Evolutionary conservation across 2,888 invertebrate genomes (phyloP).

Genomic region (Drosophila parthenogenetica): DNA sequence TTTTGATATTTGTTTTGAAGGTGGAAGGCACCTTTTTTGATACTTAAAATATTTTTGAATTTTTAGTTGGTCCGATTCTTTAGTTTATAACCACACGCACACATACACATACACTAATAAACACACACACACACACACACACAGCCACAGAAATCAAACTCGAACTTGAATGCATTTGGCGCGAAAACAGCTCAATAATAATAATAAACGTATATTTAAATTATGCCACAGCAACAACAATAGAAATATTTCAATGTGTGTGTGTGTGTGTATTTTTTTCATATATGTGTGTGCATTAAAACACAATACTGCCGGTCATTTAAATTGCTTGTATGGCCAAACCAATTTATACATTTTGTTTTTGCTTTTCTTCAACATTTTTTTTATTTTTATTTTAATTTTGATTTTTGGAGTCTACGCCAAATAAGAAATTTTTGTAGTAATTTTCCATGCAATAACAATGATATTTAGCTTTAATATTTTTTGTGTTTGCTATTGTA

Average conservation of each 20-base stretch:
- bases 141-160: conserved; percentile 15
- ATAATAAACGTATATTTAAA: conserved; percentile 3
- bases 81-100: conserved; percentile 11
- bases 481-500: conserved; percentile 42
- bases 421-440: conserved; percentile 67
- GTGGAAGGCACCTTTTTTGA: conserved; percentile 16
- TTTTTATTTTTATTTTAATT: conserved; percentile 38
- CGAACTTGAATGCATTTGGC: conserved; percentile 49
- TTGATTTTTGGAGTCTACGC: conserved; percentile 31
- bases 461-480: conserved; percentile 57
- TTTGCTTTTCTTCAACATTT: conserved; percentile 38
- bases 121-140: conserved; percentile 9
- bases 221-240: background rate
- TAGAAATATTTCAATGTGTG: background rate
- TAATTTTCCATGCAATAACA: conserved; percentile 78
- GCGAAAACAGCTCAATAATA: conserved; percentile 44
- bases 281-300: conserved; percentile 17
- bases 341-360: conserved; percentile 61
- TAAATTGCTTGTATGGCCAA: conserved; percentile 58
- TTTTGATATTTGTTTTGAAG: conserved; percentile 15
- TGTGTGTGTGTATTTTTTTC: background rate
- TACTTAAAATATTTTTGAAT: conserved; percentile 23
- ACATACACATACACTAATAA: background rate
- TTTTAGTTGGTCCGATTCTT: conserved; percentile 23
- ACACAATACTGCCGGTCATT: conserved; percentile 53